phyloP scores from a whole-genome alignment of 2,113 vertebrate species.

The Tragelaphus imberbis region DNA sequence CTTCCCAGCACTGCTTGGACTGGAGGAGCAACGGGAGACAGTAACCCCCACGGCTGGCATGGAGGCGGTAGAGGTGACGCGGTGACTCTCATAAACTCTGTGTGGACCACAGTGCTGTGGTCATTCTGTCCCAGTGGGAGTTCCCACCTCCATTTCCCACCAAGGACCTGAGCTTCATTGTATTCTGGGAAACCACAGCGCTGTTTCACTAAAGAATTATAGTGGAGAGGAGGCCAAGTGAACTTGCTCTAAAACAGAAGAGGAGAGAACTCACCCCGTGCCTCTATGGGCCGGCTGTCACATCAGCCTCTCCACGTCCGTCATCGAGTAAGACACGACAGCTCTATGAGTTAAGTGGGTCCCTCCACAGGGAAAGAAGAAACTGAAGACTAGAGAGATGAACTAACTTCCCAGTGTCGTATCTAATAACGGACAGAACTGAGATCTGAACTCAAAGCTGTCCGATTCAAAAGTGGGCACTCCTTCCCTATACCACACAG shows the following conservation, averaged over 20 bases:
- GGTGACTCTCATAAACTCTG: background rate
- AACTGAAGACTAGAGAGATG: background rate
- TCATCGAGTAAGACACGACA: background rate
- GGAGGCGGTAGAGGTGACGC: fast-evolving
- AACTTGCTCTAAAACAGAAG: background rate
- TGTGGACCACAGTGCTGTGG: fast-evolving
- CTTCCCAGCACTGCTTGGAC: background rate
- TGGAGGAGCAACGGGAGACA: background rate
- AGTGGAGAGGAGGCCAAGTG: background rate
- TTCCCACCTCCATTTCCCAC: background rate
- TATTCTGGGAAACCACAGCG: background rate
- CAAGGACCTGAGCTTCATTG: background rate
- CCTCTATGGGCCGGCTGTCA: background rate
- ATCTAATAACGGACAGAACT: background rate
- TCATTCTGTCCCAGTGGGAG: background rate
- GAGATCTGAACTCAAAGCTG: background rate
- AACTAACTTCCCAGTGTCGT: background rate
- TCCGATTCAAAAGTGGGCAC: background rate
- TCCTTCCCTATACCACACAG: background rate
- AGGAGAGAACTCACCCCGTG: background rate
- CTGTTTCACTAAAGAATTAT: background rate
- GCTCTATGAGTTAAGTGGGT: background rate
- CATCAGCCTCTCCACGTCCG: background rate
- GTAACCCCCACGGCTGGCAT: fast-evolving
- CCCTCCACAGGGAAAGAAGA: background rate